Evolutionary conservation across 1,140 invertebrate species (phyloP).

Genomic region (Drosophila varians): DNA sequence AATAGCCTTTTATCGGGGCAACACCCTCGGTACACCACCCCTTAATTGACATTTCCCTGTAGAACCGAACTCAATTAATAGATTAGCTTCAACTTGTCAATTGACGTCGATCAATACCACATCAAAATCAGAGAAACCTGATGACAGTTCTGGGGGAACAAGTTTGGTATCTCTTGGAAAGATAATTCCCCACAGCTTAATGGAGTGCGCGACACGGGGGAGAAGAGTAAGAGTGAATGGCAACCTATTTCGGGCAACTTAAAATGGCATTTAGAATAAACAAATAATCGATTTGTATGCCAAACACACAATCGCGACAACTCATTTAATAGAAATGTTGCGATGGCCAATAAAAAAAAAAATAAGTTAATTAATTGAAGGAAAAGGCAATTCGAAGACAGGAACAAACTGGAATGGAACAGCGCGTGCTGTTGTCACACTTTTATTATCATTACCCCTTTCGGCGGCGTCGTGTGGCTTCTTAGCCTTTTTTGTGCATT

Average conservation of each 20-base stretch:
- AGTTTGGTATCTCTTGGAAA: background rate
- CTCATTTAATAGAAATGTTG: conserved; percentile 26
- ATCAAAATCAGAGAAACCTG: background rate
- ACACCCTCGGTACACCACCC: conserved; percentile 15
- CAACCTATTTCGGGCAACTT: background rate
- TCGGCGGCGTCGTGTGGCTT: conserved; percentile 6
- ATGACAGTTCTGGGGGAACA: conserved; percentile 4
- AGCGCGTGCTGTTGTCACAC: conserved; percentile 20
- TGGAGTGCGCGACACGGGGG: background rate
- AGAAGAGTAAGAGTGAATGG: background rate
- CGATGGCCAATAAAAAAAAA: conserved; percentile 17
- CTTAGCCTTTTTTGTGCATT: conserved; percentile 11
- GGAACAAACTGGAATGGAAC: conserved; percentile 48
- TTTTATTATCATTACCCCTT: conserved; percentile 15
- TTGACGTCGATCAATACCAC: conserved; percentile 14
- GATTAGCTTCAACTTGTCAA: conserved; percentile 25
- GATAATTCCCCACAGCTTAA: background rate
- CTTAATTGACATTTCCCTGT: conserved; percentile 35
- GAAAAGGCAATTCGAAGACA: background rate
- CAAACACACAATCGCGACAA: conserved; percentile 5
- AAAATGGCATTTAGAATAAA: background rate
- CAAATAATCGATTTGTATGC: conserved; percentile 35
- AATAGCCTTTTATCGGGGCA: conserved; percentile 7
- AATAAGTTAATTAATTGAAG: conserved; percentile 27
- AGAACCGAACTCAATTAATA: conserved; percentile 31